Base-by-base conservation (phyloP, 2,888 invertebrate genomes). In the Timandra comae region DNA sequence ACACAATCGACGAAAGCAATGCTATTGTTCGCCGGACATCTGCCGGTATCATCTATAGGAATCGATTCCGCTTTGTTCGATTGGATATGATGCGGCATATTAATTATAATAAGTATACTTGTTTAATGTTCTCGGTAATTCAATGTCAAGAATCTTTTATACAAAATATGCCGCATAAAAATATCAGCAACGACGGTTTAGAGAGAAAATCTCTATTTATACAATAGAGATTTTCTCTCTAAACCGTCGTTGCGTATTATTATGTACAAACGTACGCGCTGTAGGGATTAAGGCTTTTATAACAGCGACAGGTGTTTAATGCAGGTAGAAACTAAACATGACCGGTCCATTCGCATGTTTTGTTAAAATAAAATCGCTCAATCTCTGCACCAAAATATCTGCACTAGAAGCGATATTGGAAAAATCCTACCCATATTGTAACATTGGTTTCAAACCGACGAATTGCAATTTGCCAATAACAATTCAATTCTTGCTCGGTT, bases 301-400 rank as follows among this genome's bases (percentile, higher is more conserved):
- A 50, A 49, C 38, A 51, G 54, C 70, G 80, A 75, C 82, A 82
- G 82, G 81, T 82, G 82, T 71, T 71, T 63, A 61, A 51, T 65
- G 71, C 82, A 84, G 82, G 82, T 82, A 82, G 74, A 60, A 57
- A 52, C 56, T 49, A 49, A 52, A 53, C 48, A 53, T 44, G 43
- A 51, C 42, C 51, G 59, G 43, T 50, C 54, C 46, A 54, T 48
- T 43, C 44, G 16, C 46, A 58, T 63, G 69, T 65, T 64, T 64
- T 66, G 62, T 64, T 52, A 50, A 49, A 60, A 56, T 52, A 52
- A 59, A 62, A 57, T 53, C 48, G 30, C 49, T 59, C 43, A 49
- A 53, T 53, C 52, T 45, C 46, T 44, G 47, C 41, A 32, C 43
- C 41, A 32, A 46, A 42, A 48, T 39, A 54, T 43, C 41, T 35